Evolutionary conservation across 2,113 vertebrate genomes (phyloP), one percentile per base, ranked within the genome.

Genomic region (Nibea albiflora): DNA sequence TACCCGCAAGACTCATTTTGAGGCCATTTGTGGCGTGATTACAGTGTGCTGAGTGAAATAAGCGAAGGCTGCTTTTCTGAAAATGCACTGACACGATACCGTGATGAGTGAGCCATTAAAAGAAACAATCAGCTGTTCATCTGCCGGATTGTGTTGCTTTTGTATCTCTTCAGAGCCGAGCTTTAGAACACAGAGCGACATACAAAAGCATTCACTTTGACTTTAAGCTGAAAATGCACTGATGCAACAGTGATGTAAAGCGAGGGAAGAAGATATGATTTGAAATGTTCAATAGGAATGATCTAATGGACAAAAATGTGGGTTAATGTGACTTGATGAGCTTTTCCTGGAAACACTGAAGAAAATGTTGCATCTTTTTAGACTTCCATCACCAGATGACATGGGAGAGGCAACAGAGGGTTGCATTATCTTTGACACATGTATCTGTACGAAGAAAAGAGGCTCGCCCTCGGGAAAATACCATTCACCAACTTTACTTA

Each of bases 21-120:
- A 83, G 54, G 19, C 39, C 85, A 76, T 53, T 86, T 80, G 26
- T 72, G 19, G 17, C 12, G 14, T 83, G 66, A 86, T 86, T 79
- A 67, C 39, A 39, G 62, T 16, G 46, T 1, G 20, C 9, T 14
- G 64, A 20, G 64, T 46, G 47, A 78, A 61, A 62, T 77, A 26
- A 54, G 4, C 6, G 19, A 35, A 22, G 15, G 35, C 22, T 53
- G 22, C 11, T 1, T 24, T 24, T 66, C 12, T 35, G 53, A 58
- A 46, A 65, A 76, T 65, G 5, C n/a, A 46, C 16, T 26, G 26
- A 80, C 71, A n/a, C 1, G 8, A 24, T 31, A 20, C 35, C 57
- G 69, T 24, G 44, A 52, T 70, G 71, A 70, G 58, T 22, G 49
- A 31, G 44, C 24, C 24, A 26, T 75, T 61, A 72, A 26, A 16